Percentiles rank a stretch among this genome's conserved stretches.
These are phyloP conservation scores for Xenopus petersii DNA, from an alignment of 2,797 vertebrate genomes.

Conservation along the genomic window DNA sequence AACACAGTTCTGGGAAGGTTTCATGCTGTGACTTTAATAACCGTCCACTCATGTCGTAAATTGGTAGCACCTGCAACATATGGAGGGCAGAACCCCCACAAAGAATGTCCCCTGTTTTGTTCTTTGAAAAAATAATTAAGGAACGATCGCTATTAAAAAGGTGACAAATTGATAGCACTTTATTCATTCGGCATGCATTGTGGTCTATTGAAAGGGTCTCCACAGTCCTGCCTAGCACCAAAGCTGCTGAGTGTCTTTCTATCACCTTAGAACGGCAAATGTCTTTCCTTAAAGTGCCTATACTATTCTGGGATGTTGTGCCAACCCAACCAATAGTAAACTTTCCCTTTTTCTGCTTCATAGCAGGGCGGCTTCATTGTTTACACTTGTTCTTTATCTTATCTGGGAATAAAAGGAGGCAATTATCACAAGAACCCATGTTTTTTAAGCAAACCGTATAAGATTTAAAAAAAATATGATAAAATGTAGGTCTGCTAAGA, in stretches of 20 bases:
- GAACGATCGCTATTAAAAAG: constrained; percentile 47
- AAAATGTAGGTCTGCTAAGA: too few species aligned
- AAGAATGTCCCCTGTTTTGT: constrained; percentile 48
- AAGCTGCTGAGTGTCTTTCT: constrained; percentile 43
- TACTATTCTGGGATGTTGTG: background rate
- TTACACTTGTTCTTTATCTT: too few species aligned
- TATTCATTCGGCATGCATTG: constrained; percentile 42
- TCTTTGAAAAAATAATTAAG: constrained; percentile 49
- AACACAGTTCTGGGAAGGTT: constrained; percentile 39
- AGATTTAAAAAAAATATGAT: too few species aligned
- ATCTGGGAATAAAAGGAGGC: too few species aligned
- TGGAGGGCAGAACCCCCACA: constrained; percentile 49
- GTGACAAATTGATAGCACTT: constrained; percentile 50
- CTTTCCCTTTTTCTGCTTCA: too few species aligned
- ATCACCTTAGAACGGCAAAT: constrained; percentile 40
- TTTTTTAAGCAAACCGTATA: too few species aligned
- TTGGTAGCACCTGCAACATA: constrained; percentile 50
- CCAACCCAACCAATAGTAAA: background rate
- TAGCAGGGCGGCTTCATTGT: too few species aligned
- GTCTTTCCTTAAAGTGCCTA: constrained; percentile 17
- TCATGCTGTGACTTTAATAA: constrained; percentile 49
- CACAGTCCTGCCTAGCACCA: constrained; percentile 26
- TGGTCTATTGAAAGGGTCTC: constrained; percentile 39
- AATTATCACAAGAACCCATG: too few species aligned
- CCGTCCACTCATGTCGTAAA: constrained; percentile 49